Conservation (phyloP, 2,797 vertebrate genomes). For the Karalla daura region DNA sequence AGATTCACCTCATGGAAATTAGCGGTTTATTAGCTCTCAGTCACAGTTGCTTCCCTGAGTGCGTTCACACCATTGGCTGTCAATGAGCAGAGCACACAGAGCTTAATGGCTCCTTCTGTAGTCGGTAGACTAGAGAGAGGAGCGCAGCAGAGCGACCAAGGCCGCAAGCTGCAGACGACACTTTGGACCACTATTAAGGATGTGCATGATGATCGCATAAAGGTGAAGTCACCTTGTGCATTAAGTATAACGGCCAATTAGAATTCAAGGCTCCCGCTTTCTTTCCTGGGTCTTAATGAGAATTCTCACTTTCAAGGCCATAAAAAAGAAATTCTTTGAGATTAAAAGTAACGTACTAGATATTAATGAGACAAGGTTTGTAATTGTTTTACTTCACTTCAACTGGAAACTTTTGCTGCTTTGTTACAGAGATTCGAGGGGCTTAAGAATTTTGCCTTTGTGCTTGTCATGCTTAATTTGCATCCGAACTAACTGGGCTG, state of each 20-base stretch:
- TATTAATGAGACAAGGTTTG: not conserved
- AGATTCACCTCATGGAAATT: not conserved
- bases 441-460: not conserved
- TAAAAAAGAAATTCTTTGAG: not conserved
- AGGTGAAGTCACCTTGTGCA: not conserved
- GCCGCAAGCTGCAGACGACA: not conserved
- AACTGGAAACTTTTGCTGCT: not conserved
- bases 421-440: not conserved
- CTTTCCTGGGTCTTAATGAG: not conserved
- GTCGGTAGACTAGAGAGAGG: slow-evolving; percentile 41
- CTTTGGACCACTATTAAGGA: slow-evolving; percentile 16
- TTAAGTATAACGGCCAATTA: not conserved
- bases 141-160: not conserved
- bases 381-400: not conserved
- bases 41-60: slow-evolving; percentile 19
- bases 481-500: too few species aligned
- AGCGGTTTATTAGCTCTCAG: slow-evolving; percentile 11
- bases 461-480: too few species aligned
- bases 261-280: not conserved
- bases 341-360: too few species aligned
- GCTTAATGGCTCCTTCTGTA: slow-evolving; percentile 41
- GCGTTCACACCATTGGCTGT: slow-evolving; percentile 51
- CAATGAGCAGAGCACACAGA: slow-evolving; percentile 45
- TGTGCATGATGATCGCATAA: not conserved
- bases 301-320: too few species aligned